phyloP scores from a whole-genome alignment of 2,113 vertebrate genomes.

The Myanophis thanlyinensis region DNA sequence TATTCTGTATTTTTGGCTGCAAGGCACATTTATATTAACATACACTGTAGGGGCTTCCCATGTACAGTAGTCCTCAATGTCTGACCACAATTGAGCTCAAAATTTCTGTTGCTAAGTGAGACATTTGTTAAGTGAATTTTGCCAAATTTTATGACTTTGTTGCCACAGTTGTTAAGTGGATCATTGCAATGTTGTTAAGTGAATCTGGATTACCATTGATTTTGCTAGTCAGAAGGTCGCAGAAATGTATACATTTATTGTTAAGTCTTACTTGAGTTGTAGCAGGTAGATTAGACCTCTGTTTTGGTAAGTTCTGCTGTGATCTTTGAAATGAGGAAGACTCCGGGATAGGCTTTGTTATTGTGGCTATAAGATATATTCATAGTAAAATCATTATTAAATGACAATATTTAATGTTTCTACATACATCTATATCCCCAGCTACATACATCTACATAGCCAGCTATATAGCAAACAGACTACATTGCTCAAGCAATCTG shows the following conservation, averaged over 20 bases:
- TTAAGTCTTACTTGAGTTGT: slow-evolving; percentile 65
- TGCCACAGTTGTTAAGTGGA: not conserved
- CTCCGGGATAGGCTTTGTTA: slow-evolving; percentile 69
- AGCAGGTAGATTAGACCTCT: slow-evolving; percentile 61
- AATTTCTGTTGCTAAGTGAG: not conserved
- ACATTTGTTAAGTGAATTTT: not conserved
- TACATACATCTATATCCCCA: not conserved
- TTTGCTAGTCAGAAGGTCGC: not conserved
- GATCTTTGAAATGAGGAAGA: slow-evolving; percentile 59
- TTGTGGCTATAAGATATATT: slow-evolving; percentile 68
- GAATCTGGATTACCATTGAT: not conserved
- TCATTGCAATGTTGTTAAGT: not conserved
- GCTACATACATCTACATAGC: too few relatives aligned
- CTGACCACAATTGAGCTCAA: not conserved
- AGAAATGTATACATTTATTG: not conserved
- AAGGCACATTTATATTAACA: not conserved
- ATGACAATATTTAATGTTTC: not conserved
- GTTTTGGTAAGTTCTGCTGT: slow-evolving; percentile 66
- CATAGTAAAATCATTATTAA: not conserved
- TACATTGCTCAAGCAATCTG: not conserved
- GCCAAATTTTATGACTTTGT: not conserved
- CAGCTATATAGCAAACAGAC: not conserved
- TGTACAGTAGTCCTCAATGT: not conserved
- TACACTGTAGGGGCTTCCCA: not conserved
- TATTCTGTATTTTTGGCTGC: not conserved